Percentiles rank a stretch among this genome's conserved stretches.
Conservation (phyloP, 2,113 vertebrate genomes). For the Melanocharis versteri region DNA sequence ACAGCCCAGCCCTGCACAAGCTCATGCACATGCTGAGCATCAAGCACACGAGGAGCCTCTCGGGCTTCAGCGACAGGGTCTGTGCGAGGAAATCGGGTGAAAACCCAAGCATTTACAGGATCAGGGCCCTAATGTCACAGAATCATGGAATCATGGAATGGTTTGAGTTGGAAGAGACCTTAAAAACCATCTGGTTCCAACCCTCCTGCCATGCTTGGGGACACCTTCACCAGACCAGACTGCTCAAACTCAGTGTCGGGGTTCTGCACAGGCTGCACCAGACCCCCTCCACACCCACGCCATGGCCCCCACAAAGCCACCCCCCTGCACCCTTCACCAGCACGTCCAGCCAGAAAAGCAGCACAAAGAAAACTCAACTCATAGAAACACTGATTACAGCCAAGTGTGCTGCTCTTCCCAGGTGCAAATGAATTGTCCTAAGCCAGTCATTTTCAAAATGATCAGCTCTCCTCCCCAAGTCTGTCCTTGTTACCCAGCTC, state of each 20-base stretch:
- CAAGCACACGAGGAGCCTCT: not conserved
- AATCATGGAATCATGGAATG: not conserved
- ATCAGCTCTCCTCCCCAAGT: not conserved
- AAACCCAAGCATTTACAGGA: not conserved
- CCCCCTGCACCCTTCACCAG: not conserved
- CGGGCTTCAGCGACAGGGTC: not conserved
- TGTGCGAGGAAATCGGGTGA: not conserved
- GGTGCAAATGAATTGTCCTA: not conserved
- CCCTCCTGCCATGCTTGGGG: not conserved
- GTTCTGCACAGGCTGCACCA: not conserved
- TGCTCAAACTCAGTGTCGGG: not conserved
- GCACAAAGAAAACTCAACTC: not conserved
- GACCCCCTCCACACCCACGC: not conserved
- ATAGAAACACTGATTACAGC: not conserved
- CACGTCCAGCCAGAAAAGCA: not conserved
- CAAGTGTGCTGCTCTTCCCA: not conserved
- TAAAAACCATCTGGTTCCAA: not conserved
- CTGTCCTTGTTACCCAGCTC: not conserved
- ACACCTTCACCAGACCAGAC: not conserved
- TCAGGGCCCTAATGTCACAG: not conserved
- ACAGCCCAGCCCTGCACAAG: not conserved
- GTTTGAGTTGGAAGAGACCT: not conserved
- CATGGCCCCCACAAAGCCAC: not conserved
- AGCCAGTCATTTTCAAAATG: not conserved
- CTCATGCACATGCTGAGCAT: not conserved